phyloP scores from a whole-genome alignment of 2,888 invertebrate species.

The Hyles lineata region DNA sequence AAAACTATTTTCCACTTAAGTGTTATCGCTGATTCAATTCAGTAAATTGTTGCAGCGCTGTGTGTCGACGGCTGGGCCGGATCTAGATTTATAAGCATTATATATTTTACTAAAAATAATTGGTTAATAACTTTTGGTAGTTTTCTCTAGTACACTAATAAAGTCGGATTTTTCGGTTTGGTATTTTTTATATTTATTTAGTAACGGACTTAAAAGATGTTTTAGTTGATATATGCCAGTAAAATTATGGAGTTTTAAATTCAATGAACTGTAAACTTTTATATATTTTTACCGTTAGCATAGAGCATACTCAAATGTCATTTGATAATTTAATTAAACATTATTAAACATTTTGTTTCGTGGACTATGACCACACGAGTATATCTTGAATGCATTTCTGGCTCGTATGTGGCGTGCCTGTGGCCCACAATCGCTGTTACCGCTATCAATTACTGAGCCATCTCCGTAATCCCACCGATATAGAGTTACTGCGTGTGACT shows the following conservation, averaged over 20 bases:
- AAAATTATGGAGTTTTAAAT: too few relatives aligned
- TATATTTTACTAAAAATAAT: neutral
- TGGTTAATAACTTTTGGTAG: neutral
- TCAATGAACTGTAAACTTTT: too few relatives aligned
- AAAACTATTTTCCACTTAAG: constrained; percentile 20
- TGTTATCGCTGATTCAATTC: constrained; percentile 14
- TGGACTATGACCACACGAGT: neutral
- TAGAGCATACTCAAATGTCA: too few relatives aligned
- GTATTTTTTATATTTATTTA: too few relatives aligned
- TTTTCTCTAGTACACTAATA: neutral
- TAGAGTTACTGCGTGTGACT: constrained; percentile 19
- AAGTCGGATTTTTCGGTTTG: too few relatives aligned
- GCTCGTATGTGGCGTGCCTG: neutral
- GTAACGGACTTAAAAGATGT: too few relatives aligned
- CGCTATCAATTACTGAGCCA: constrained; percentile 22
- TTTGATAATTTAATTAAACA: neutral
- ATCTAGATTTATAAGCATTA: neutral
- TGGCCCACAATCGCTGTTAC: constrained; percentile 10
- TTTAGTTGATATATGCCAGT: too few relatives aligned
- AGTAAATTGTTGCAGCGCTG: constrained; percentile 10
- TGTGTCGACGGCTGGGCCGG: neutral
- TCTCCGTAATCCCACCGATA: constrained; percentile 18
- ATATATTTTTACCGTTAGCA: too few relatives aligned
- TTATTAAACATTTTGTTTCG: neutral
- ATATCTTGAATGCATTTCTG: neutral